phyloP scores from a whole-genome alignment of 2,888 invertebrate genomes.

The Proisotoma minuta region DNA sequence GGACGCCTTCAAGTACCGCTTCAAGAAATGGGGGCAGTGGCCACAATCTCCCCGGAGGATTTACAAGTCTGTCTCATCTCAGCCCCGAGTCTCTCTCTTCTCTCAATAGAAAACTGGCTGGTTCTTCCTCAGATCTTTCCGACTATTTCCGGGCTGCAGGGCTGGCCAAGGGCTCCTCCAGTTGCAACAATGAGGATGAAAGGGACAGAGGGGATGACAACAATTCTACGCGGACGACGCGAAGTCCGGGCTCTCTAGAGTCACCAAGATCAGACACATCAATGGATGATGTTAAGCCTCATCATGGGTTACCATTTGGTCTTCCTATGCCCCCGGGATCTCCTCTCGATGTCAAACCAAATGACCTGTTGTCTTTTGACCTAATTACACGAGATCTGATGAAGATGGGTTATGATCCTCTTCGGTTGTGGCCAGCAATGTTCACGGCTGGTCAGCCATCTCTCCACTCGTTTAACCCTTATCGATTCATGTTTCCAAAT shows the following conservation, averaged over 20 bases:
- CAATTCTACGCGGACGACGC: constrained; percentile 21
- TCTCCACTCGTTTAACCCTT: constrained; percentile 40
- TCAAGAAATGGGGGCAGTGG: constrained; percentile 35
- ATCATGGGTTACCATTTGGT: constrained; percentile 31
- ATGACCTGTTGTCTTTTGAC: constrained; percentile 46
- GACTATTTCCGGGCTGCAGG: constrained; percentile 44
- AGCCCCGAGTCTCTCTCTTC: constrained; percentile 44
- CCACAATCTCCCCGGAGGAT: constrained; percentile 33
- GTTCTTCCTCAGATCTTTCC: constrained; percentile 30
- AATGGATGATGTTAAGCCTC: constrained; percentile 51
- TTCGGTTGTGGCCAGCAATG: constrained; percentile 47
- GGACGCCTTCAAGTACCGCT: constrained; percentile 36
- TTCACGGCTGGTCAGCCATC: constrained; percentile 37
- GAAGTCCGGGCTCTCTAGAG: constrained; percentile 62
- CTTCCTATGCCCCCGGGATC: constrained; percentile 43
- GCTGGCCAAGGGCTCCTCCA: constrained; percentile 21
- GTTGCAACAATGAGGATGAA: constrained; percentile 12
- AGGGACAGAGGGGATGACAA: constrained; percentile 18
- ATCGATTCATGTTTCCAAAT: constrained; percentile 46
- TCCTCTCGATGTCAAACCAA: constrained; percentile 46
- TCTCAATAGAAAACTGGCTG: constrained; percentile 41
- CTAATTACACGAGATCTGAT: constrained; percentile 45
- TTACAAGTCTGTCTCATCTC: constrained; percentile 38
- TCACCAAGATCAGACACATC: constrained; percentile 78
- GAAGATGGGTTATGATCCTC: constrained; percentile 46